Conservation (phyloP, 2,113 vertebrate genomes). For the Siniperca chuatsi region DNA sequence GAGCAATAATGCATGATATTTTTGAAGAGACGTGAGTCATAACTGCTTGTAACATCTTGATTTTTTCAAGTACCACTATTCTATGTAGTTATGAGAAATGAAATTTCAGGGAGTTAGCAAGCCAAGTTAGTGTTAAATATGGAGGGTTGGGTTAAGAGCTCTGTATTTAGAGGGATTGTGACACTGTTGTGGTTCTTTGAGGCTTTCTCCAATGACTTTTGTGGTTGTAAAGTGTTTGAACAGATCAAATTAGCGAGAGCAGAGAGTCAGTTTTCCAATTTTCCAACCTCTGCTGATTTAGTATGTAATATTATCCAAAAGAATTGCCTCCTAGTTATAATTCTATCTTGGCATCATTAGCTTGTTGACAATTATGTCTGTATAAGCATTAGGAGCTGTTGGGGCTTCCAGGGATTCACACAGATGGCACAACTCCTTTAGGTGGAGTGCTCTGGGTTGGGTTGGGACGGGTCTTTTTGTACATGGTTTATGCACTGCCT, state of each 20-base stretch:
- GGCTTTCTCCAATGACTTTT: conserved; percentile 33
- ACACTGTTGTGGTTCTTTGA: conserved; percentile 37
- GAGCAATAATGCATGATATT: conserved; percentile 92
- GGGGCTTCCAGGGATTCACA: conserved; percentile 62
- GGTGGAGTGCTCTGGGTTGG: conserved; percentile 68
- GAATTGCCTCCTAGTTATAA: conserved; percentile 37
- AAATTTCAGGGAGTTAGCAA: conserved; percentile 88
- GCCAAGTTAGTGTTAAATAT: conserved; percentile 84
- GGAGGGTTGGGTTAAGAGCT: conserved; percentile 67
- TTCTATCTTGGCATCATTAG: conserved; percentile 42
- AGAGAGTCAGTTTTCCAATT: conserved; percentile 27
- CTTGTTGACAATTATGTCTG: conserved; percentile 50
- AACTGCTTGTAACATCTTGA: conserved; percentile 82
- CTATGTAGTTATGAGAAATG: conserved; percentile 81
- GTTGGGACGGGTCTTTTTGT: conserved; percentile 79
- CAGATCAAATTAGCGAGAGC: conserved; percentile 12
- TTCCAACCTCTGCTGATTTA: conserved; percentile 45
- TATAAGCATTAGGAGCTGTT: conserved; percentile 33
- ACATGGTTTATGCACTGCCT: conserved; percentile 90
- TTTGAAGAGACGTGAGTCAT: conserved; percentile 79
- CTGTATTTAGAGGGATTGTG: conserved; percentile 49
- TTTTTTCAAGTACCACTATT: conserved; percentile 84
- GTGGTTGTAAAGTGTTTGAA: conserved; percentile 10
- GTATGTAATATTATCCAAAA: conserved; percentile 42
- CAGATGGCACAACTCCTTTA: conserved; percentile 53